Percentiles rank a stretch among this genome's conserved stretches.
phyloP scores from a whole-genome alignment of 2,113 vertebrate genomes.

The Platysteira castanea region DNA sequence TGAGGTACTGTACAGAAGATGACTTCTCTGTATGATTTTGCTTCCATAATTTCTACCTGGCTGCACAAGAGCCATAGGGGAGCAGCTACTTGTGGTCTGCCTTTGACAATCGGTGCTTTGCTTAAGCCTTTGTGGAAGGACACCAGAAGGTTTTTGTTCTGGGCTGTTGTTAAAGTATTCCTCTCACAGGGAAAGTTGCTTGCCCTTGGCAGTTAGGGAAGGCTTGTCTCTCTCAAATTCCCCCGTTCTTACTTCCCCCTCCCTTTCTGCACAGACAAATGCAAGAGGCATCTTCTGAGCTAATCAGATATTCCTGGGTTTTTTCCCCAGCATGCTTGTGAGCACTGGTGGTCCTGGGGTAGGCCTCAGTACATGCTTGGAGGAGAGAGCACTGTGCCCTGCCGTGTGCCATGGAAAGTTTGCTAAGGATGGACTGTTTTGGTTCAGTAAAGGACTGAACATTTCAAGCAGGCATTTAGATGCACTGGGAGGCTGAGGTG shows the following conservation, averaged over 20 bases:
- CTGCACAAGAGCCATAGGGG: background rate
- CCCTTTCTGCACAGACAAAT: background rate
- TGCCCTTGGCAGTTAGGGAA: background rate
- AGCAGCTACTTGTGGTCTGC: background rate
- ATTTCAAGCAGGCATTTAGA: background rate
- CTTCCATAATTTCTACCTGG: background rate
- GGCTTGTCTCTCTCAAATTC: background rate
- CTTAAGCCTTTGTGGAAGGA: background rate
- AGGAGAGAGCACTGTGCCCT: background rate
- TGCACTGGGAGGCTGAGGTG: background rate
- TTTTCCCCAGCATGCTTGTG: background rate
- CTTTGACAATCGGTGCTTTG: background rate
- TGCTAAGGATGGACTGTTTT: background rate
- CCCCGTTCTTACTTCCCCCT: background rate
- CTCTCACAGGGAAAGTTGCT: background rate
- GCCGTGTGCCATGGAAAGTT: background rate
- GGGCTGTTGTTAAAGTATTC: background rate
- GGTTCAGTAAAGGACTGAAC: background rate
- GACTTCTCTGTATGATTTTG: background rate
- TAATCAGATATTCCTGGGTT: background rate
- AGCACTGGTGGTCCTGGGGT: background rate
- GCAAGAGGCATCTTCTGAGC: background rate
- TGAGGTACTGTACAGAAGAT: background rate
- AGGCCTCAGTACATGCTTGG: background rate
- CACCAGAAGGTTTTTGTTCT: background rate